Conservation (phyloP, 2,113 vertebrate genomes). For the Neoarius graeffei region DNA sequence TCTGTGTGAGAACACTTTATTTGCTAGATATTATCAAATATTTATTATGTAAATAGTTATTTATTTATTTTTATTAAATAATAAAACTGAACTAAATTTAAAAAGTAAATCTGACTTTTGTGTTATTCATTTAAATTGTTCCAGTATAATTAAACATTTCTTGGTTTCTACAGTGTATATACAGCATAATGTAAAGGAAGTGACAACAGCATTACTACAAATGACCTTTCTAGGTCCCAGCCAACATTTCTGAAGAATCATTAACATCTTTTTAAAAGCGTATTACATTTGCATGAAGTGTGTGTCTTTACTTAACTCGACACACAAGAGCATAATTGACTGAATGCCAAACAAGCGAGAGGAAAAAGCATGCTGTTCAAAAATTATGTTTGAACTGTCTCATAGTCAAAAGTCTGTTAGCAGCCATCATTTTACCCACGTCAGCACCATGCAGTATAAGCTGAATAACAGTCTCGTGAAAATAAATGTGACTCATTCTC, state of each 20-base stretch:
- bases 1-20: slow-evolving; percentile 45
- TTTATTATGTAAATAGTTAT: slow-evolving; percentile 94
- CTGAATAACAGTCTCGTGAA: neutral
- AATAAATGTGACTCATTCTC: neutral
- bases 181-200: neutral
- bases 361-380: neutral
- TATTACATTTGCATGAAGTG: neutral
- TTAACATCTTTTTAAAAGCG: neutral
- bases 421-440: slow-evolving; percentile 19
- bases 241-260: neutral
- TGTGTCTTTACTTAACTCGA: neutral
- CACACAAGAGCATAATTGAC: neutral
- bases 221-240: neutral
- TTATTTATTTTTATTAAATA: slow-evolving; percentile 89
- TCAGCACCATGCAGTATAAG: neutral
- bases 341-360: neutral
- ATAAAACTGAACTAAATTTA: slow-evolving; percentile 58
- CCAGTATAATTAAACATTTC: neutral
- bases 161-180: neutral
- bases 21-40: slow-evolving; percentile 67
- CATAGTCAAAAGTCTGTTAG: slow-evolving; percentile 10
- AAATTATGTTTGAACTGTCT: neutral
- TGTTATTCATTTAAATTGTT: neutral
- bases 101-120: neutral
- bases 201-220: neutral